Evolutionary conservation across 2,888 invertebrate genomes (phyloP), one percentile per base, ranked within the genome.

Genomic region (Drosophila leonis): DNA sequence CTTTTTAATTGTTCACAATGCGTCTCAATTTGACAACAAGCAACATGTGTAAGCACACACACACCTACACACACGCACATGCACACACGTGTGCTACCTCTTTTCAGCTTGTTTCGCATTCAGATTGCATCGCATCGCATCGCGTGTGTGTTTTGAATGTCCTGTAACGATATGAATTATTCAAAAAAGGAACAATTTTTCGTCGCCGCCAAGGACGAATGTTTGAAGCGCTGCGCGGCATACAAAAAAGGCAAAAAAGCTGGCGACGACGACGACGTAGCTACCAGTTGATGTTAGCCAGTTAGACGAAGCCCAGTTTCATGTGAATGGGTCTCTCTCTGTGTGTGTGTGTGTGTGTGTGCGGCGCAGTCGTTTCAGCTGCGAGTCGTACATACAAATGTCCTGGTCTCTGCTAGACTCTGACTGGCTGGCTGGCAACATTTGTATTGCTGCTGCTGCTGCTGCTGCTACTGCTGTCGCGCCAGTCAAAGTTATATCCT

Each of bases 101-200:
- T 67, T 64, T 44, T 48, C 63, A 74, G 68, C 77, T 77, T 73
- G 78, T 90, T 88, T 92, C 81, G 83, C 91, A 92, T 92, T 92
- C 91, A 90, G 88, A 92, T 92, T 92, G 92, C 92, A 92, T 91
- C 86, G 93, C 91, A 35, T 60, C 44, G 69, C 65, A 52, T 79
- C 68, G 79, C 62, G 83, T 88, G 89, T 88, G 91, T 92, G 92
- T 91, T 92, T 92, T 91, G 90, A 92, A 92, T 92, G 92, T 92
- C 92, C 92, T 92, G 92, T 78, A 90, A 90, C 91, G 91, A 90
- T 92, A 92, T 92, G 93, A 92, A 92, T 92, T 92, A 92, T 92
- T 92, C 92, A 92, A 92, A 92, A 92, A 74, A 78, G 81, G 80
- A 78, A 89, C 70, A 74, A 88, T 83, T 88, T 83, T 88, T 82